Conservation (phyloP, 2,797 vertebrate genomes). For the Monodelphis domestica region DNA sequence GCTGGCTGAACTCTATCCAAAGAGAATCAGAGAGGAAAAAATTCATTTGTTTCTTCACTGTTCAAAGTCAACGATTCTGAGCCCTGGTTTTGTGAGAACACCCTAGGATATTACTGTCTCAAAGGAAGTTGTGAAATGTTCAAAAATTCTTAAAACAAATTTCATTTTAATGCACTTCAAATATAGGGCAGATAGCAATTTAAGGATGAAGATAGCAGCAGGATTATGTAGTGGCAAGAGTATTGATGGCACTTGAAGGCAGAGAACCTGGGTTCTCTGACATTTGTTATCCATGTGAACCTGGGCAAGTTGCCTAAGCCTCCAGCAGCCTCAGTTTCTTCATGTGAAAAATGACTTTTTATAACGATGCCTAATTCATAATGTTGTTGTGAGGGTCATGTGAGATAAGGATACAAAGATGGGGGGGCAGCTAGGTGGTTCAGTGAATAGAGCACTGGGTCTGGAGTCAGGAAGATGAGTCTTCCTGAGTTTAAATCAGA, state of each 20-base stretch:
- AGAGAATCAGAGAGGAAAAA: constrained; percentile 70
- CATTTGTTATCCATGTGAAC: background rate
- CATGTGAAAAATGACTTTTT: background rate
- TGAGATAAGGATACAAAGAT: background rate
- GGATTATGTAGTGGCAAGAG: background rate
- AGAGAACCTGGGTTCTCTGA: background rate
- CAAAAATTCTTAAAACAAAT: constrained; percentile 74
- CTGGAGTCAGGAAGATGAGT: background rate
- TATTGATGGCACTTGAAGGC: background rate
- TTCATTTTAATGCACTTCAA: constrained; percentile 74
- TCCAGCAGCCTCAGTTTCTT: background rate
- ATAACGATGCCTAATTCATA: background rate
- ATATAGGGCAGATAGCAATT: constrained; percentile 60
- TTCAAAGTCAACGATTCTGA: constrained; percentile 60
- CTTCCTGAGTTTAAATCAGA: background rate
- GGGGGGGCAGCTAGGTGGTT: background rate
- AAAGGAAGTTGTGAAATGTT: constrained; percentile 70
- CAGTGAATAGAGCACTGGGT: background rate
- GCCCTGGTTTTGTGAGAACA: constrained; percentile 66
- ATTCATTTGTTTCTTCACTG: constrained; percentile 74
- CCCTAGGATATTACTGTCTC: constrained; percentile 72
- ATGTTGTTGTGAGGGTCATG: background rate
- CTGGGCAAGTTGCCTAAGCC: background rate
- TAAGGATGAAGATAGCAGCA: constrained; percentile 17
- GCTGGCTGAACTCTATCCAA: constrained; percentile 28